Evolutionary conservation across 2,888 invertebrate species (phyloP).

Genomic region (Andricus curvator): DNA sequence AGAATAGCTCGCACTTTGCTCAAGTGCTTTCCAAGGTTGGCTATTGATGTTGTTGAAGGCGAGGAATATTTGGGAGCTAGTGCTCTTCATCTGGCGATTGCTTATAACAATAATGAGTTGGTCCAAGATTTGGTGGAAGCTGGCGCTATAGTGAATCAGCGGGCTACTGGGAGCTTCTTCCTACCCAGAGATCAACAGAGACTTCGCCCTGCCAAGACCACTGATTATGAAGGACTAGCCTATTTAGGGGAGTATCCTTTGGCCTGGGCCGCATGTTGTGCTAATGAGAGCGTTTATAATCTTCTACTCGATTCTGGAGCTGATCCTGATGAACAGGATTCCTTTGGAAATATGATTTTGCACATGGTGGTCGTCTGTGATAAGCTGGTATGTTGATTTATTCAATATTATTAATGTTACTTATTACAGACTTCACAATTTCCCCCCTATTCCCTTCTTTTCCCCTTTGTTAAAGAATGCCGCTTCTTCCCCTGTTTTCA

Average conservation of each 20-base stretch:
- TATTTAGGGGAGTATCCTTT: slow-evolving; percentile 98
- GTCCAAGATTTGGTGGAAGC: slow-evolving; percentile 95
- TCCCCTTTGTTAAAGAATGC: too few relatives aligned
- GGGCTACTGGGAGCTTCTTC: slow-evolving; percentile 98
- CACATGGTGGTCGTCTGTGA: slow-evolving; percentile 99
- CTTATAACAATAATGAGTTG: slow-evolving; percentile 96
- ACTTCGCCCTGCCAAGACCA: slow-evolving; percentile 87
- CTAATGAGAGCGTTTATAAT: slow-evolving; percentile 98
- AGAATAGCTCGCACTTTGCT: slow-evolving; percentile 93
- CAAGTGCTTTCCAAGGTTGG: slow-evolving; percentile 92
- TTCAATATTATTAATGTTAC: neutral
- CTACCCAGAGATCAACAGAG: slow-evolving; percentile 96
- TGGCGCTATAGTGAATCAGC: slow-evolving; percentile 94
- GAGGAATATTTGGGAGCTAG: slow-evolving; percentile 98
- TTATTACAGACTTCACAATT: too few relatives aligned
- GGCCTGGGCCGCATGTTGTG: slow-evolving; percentile 98
- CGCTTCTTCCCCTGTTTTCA: too few relatives aligned
- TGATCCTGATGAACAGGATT: slow-evolving; percentile 96
- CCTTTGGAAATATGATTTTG: slow-evolving; percentile 98
- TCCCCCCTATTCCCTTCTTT: too few relatives aligned
- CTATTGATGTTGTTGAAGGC: slow-evolving; percentile 95
- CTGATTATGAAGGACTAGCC: slow-evolving; percentile 97
- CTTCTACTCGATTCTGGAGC: slow-evolving; percentile 94
- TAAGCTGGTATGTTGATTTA: slow-evolving; percentile 86
- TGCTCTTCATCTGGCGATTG: slow-evolving; percentile 96